phyloP scores from a whole-genome alignment of 2,888 invertebrate species.

The Helobdella robusta region DNA sequence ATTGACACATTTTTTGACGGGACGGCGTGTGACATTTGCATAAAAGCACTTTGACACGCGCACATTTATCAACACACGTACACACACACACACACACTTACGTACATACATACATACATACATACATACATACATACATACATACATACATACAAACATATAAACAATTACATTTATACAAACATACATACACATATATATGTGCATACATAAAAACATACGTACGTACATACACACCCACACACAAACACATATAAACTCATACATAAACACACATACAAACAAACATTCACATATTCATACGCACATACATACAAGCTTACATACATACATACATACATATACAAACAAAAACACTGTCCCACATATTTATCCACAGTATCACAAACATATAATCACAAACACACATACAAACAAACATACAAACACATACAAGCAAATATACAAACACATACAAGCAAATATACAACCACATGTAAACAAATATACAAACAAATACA shows the following conservation, averaged over 20 bases:
- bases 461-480: neutral
- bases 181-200: slow-evolving; percentile 5
- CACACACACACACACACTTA: no score
- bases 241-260: slow-evolving; percentile 8
- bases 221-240: neutral
- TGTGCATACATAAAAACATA: slow-evolving; percentile 2
- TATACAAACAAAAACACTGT: neutral
- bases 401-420: neutral
- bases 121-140: slow-evolving; percentile 2
- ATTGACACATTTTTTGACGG: no score
- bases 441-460: neutral
- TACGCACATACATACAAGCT: slow-evolving; percentile 2
- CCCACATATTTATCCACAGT: neutral
- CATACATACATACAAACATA: neutral
- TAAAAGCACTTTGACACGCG: neutral
- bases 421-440: neutral
- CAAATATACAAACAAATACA: no score
- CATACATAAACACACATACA: slow-evolving; percentile 9
- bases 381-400: neutral
- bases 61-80: slow-evolving; percentile 6
- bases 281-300: slow-evolving; percentile 7
- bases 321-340: slow-evolving; percentile 9
- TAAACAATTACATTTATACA: no score
- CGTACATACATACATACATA: slow-evolving; percentile 17
- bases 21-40: neutral